phyloP scores from a whole-genome alignment of 2,888 invertebrate genomes.

The Isoperla grammatica region DNA sequence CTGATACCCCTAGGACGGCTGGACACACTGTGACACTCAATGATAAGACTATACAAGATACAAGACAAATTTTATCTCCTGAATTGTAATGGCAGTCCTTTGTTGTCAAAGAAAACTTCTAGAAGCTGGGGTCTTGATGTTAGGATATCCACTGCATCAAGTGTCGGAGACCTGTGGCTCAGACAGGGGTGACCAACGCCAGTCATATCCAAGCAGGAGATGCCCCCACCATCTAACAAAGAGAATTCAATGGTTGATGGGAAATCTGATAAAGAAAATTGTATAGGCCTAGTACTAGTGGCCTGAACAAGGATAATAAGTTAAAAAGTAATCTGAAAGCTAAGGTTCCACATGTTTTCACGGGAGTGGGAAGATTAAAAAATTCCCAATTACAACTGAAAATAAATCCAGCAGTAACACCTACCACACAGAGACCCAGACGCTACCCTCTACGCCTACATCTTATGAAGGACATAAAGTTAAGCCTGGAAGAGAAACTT shows the following conservation, averaged over 20 bases:
- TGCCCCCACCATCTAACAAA: too few species aligned
- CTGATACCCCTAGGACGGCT: too few species aligned
- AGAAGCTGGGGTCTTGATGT: slow-evolving; percentile 4
- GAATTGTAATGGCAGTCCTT: slow-evolving; percentile 7
- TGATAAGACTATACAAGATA: background rate
- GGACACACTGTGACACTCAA: background rate
- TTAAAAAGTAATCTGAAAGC: too few species aligned
- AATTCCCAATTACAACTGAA: background rate
- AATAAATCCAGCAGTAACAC: slow-evolving; percentile 31
- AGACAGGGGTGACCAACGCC: too few species aligned
- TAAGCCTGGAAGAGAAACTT: too few species aligned
- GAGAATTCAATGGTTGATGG: background rate
- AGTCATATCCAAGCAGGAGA: too few species aligned
- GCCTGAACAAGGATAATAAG: too few species aligned
- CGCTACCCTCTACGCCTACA: slow-evolving; percentile 36
- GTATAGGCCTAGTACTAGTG: too few species aligned
- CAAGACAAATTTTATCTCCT: slow-evolving; percentile 10
- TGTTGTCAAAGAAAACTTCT: slow-evolving; percentile 13
- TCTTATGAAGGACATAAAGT: slow-evolving; percentile 31
- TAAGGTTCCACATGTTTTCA: too few species aligned
- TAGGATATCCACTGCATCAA: background rate
- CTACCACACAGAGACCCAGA: slow-evolving; percentile 38
- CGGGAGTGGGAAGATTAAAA: background rate
- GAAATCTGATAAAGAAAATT: background rate
- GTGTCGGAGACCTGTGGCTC: too few species aligned